Base-by-base conservation (phyloP, 92 coral and sea anemone genomes). In the Diadumene lineata region DNA sequence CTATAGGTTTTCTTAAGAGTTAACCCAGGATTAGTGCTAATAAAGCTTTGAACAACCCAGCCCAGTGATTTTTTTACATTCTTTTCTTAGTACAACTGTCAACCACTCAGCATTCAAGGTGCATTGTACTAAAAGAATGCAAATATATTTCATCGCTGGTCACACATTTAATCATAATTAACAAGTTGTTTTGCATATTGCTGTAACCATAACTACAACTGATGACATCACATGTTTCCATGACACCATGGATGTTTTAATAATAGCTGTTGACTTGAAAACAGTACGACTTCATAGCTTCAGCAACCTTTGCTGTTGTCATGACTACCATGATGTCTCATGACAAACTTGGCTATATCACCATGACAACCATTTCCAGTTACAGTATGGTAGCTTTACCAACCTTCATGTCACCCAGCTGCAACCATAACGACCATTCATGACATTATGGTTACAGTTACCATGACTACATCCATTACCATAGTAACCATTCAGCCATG, bases 341-440 rank as follows among this genome's bases (percentile, higher is more conserved):
- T n/a, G n/a, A n/a, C n/a, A n/a, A n/a, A n/a, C n/a, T n/a, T n/a
- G n/a, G n/a, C n/a, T n/a, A n/a, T n/a, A n/a, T n/a, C n/a, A 13
- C 48, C 48, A 38, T 53, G 60, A 23, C n/a, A 53, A 53, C 60
- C 60, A 8, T 53, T 16, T 3, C 18, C 8, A 4, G 13, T 38
- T 13, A 53, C n/a, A 22, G 4, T 3, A 7, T 2, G 2, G 26
- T 23, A 60, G 26, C 65, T 32, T 22, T 60, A 32, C 22, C 65
- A 2, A 60, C 65, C 65, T 60, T 21, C 24, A 21, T 53, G 24
- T 9, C 58, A 4, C 19, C 58, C 6, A 2, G 30, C 22, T 10
- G 26, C 65, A 60, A 60, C 65, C 65, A 60, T 60, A 32, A 60
- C 65, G 1, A 60, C 65, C 65, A 21, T 60, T 21, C 24, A 21